Evolutionary conservation across 2,888 invertebrate species (phyloP).

Genomic region (Mythimna impura): DNA sequence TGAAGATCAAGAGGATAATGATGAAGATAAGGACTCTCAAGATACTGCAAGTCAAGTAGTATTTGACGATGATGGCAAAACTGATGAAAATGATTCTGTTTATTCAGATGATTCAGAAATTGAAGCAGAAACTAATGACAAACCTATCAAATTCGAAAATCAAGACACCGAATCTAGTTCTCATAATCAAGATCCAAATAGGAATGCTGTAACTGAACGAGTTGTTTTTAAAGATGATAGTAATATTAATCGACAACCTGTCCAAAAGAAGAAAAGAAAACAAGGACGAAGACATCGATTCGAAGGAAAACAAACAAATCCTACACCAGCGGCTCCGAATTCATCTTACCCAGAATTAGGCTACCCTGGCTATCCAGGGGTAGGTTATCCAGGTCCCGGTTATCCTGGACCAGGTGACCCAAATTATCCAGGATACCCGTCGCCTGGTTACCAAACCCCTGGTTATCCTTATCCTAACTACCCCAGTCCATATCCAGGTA

Average conservation of each 20-base stretch:
- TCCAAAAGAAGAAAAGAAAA: slow-evolving; percentile 67
- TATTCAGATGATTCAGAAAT: slow-evolving; percentile 24
- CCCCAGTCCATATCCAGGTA: slow-evolving; percentile 6
- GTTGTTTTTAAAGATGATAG: slow-evolving; percentile 54
- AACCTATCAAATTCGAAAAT: slow-evolving; percentile 46
- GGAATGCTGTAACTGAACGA: slow-evolving; percentile 12
- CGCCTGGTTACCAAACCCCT: slow-evolving; percentile 1
- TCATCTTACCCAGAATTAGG: slow-evolving; percentile 1
- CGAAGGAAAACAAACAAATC: slow-evolving; percentile 35
- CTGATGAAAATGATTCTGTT: slow-evolving; percentile 1
- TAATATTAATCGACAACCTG: slow-evolving; percentile 48
- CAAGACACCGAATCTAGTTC: not conserved
- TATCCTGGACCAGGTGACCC: slow-evolving; percentile 16
- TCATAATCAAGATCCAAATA: not conserved
- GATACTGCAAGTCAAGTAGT: slow-evolving; percentile 10
- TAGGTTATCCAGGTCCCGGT: slow-evolving; percentile 5
- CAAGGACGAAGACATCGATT: slow-evolving; percentile 70
- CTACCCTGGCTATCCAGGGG: slow-evolving; percentile 43
- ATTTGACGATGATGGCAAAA: slow-evolving; percentile 27
- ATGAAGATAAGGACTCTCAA: not conserved
- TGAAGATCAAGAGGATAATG: slow-evolving; percentile 5
- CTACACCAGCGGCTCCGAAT: not conserved
- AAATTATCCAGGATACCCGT: slow-evolving; percentile 21
- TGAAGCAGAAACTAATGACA: slow-evolving; percentile 9
- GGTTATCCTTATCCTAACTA: slow-evolving; percentile 20